Evolutionary conservation across 2,113 vertebrate genomes (phyloP).

Genomic region (Maccullochella peelii): DNA sequence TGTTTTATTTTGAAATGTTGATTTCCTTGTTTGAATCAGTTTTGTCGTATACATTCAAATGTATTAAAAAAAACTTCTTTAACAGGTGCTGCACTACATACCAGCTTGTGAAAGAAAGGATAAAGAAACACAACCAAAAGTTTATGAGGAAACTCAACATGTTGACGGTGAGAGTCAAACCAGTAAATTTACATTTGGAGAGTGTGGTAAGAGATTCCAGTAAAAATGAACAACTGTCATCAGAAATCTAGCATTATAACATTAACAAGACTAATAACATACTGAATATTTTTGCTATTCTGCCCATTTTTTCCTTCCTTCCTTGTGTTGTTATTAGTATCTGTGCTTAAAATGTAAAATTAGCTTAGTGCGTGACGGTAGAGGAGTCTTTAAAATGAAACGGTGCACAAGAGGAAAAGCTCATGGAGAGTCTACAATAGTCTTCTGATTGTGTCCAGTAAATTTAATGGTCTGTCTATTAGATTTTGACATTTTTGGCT

Average conservation of each 20-base stretch:
- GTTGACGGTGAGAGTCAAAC: constrained; percentile 40
- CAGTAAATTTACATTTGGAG: not conserved
- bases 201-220: not conserved
- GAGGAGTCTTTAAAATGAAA: not conserved
- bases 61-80: not conserved
- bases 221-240: not conserved
- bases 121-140: not conserved
- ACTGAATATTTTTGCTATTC: not conserved
- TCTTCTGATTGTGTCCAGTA: too few relatives aligned
- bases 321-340: not conserved
- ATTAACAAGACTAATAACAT: not conserved
- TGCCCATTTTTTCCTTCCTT: not conserved
- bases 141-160: constrained; percentile 1
- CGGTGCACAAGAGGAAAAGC: too few relatives aligned
- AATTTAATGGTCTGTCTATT: not conserved
- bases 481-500: not conserved
- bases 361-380: not conserved
- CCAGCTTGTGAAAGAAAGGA: constrained; percentile 75
- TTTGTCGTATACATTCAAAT: not conserved
- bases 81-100: constrained; percentile 83
- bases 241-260: too few relatives aligned
- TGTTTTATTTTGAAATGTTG: not conserved
- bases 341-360: not conserved
- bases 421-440: too few relatives aligned
- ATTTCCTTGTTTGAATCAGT: not conserved